Base-by-base conservation (phyloP, 2,797 vertebrate genomes). In the Semotilus atromaculatus region DNA sequence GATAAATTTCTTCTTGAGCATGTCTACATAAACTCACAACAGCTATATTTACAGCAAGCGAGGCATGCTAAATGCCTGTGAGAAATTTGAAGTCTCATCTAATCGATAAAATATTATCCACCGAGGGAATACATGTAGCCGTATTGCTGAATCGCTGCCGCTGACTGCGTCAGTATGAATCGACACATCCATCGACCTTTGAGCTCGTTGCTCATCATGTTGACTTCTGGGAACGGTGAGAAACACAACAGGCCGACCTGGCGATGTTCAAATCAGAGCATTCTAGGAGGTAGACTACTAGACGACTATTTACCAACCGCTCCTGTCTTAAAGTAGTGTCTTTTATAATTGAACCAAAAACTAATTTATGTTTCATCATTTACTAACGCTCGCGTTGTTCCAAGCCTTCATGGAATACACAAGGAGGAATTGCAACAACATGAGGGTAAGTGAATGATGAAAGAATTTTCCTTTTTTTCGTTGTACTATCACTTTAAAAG, bases 21-120 rank as follows among this genome's bases (percentile, higher is more conserved):
- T 14, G 72, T 90, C 89, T 80, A 64, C 67, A 85, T 74, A 82
- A 80, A 87, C 38, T 86, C 84, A 75, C 88, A 86, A 90, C 86
- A 86, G 34, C 55, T 80, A 84, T 89, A 81, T 90, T 90, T 91
- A 90, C 77, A 86, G 68, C 77, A 82, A 82, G 74, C 60, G 31
- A 86, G 74, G 78, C 84, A 83, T 89, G 85, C 48, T 87, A 88
- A 91, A 82, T 88, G 83, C 79, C 88, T 85, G 81, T 90, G 88
- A 72, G 74, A 79, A 84, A 86, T 89, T 31, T 60, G 70, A 76
- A 88, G 62, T 79, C 14, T n/a, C 45, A 29, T 88, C 81, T 80
- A 87, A 92, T 93, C 88, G 86, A 92, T 92, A 89, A 83, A 88
- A 86, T 80, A 90, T 91, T 88, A 90, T 88, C 48, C 19, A 34